Evolutionary conservation across 2,797 vertebrate genomes (phyloP), one percentile per base, ranked within the genome.

Genomic region (Octomys mimax): DNA sequence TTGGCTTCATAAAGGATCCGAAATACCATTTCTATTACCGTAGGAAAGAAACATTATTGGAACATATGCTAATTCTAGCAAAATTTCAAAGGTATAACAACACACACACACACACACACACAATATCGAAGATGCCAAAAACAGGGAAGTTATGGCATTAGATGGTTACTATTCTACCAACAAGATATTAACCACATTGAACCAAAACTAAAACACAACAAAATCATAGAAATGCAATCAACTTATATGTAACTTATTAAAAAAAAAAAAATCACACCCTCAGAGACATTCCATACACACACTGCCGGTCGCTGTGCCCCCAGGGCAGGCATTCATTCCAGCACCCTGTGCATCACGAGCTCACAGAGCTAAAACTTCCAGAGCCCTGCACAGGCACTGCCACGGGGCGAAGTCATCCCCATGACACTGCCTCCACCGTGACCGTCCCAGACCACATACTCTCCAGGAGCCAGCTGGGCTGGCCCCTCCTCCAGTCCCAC

Each of bases 321-420:
- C 0, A 14, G 24, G 0, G 22, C 2, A 33, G 24, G 28, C 59
- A 52, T 71, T 57, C 2, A 6, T 31, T 12, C 62, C 5, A 7
- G 18, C 2, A 2, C 21, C 4, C 26, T 12, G 33, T 0, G 10
- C 6, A 14, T 49, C 5, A 3, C 8, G 0, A 33, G 46, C 6
- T 7, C 49, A 21, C 3, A 12, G 28, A 49, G 54, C 79, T 19
- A 26, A 61, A 3, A 19, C 21, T 26, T 21, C 2, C 18, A 26
- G 5, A 36, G 39, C n/a, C 6, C 19, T 24, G 26, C 14, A 18
- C 31, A 66, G 26, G 59, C 4, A 28, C 62, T 36, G 49, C 46
- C 64, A 61, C 1, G 4, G 26, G 24, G 36, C 79, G 7, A 28
- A 8, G 31, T 3, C 61, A 80, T 49, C 71, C 24, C 46, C 52